Percentiles rank a stretch among this genome's conserved stretches.
These are phyloP conservation scores for Andinoacara biseriatus DNA, from an alignment of 2,113 vertebrate genomes.

Conservation along the genomic window DNA sequence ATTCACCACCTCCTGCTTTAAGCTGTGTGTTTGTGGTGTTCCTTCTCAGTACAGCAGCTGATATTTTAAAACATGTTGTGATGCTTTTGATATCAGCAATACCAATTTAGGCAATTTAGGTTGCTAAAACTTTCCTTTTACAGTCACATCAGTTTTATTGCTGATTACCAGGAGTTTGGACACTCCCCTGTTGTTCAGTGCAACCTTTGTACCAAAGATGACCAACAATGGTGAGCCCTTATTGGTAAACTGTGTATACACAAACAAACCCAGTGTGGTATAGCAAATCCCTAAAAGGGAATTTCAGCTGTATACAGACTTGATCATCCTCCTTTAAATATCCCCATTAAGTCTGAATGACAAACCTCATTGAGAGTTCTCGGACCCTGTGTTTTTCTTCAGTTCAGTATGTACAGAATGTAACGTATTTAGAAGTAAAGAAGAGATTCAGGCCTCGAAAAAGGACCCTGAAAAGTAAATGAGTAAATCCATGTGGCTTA, in stretches of 20 bases:
- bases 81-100: not conserved
- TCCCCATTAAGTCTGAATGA: not conserved
- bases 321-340: not conserved
- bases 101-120: not conserved
- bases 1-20: not conserved
- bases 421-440: not conserved
- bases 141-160: constrained; percentile 10
- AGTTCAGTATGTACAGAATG: not conserved
- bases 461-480: not conserved
- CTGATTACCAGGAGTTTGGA: not conserved
- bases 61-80: not conserved
- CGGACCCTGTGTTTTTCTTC: not conserved
- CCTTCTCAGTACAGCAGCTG: not conserved
- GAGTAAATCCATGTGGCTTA: not conserved
- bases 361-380: not conserved
- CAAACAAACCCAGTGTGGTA: not conserved
- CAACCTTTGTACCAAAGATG: constrained; percentile 42
- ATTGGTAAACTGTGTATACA: not conserved
- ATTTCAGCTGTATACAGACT: not conserved
- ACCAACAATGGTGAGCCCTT: not conserved
- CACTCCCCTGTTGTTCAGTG: not conserved
- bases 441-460: rapidly evolving
- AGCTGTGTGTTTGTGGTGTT: not conserved
- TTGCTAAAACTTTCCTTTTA: constrained; percentile 9
- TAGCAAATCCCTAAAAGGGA: not conserved